These are phyloP conservation scores for Thinocorus orbignyianus DNA, from an alignment of 2,113 vertebrate genomes.

Conservation along the genomic window DNA sequence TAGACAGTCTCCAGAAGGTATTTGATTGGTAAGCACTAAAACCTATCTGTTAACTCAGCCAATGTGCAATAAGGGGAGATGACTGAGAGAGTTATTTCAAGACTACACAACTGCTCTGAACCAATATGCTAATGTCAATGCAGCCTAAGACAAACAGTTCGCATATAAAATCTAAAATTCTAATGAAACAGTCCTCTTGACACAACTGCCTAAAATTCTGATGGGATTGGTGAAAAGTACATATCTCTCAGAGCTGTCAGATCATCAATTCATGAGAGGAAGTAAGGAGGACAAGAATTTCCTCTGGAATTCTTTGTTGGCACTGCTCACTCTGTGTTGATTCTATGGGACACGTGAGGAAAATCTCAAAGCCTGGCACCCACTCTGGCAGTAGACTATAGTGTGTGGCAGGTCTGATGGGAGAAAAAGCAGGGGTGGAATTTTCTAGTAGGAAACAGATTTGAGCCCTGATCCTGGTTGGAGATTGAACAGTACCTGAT, in stretches of 20 bases:
- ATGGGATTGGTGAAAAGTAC: neutral
- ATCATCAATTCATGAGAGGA: neutral
- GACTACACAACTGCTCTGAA: constrained; percentile 18
- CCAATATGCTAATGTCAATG: constrained; percentile 4
- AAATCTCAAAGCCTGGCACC: neutral
- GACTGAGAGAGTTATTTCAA: constrained; percentile 39
- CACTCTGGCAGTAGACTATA: neutral
- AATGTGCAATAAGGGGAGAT: neutral
- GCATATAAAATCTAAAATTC: constrained; percentile 33
- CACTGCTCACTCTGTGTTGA: neutral
- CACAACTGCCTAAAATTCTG: constrained; percentile 19
- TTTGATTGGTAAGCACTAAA: neutral
- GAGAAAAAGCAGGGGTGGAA: neutral
- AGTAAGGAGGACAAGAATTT: neutral
- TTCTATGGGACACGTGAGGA: neutral
- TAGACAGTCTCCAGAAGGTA: neutral
- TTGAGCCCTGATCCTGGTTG: neutral
- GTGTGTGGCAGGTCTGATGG: neutral
- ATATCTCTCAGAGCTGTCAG: neutral
- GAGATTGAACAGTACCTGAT: neutral
- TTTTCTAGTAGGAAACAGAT: neutral
- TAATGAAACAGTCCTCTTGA: constrained; percentile 8
- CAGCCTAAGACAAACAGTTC: neutral
- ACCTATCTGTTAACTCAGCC: neutral
- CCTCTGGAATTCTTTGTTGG: neutral